Base-by-base conservation (phyloP, 1,140 invertebrate genomes). In the Caenorhabditis briggsae region DNA sequence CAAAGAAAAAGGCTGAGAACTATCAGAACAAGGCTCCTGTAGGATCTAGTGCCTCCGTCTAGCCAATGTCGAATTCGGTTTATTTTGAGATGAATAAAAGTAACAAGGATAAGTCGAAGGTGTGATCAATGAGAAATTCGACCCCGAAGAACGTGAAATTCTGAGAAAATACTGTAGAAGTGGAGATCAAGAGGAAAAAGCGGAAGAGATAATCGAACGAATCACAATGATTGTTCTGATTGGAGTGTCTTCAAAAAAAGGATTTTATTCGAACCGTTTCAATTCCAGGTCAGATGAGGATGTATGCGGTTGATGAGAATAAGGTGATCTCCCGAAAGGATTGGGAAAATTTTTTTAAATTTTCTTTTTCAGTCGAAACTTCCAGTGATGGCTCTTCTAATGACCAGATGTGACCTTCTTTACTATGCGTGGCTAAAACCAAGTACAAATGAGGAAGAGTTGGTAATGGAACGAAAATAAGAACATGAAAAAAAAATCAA, bases 221-320 rank as follows among this genome's bases (percentile, higher is more conserved):
- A 58, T 58, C 56, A 58, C 56, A n/a, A n/a, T 58, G 56, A 58
- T 58, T 20, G n/a, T 58, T n/a, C 56, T 58, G 16, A n/a, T 58
- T 58, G 56, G 56, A 8, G 56, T 58, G 8, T 58, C 56, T 8
- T 58, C 56, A 16, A 58, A 58, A 58, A 58, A 58, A 11, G 7
- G n/a, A n/a, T 58, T n/a, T 58, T 18, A 58, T 58, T n/a, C 56
- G 56, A 58, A 58, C 16, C n/a, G 56, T 58, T 20, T 58, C 56
- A 3, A 20, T 58, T n/a, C 56, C 56, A n/a, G 56, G 56, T n/a
- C 56, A 58, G 7, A 58, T 58, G 56, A 58, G 56, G n/a, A 58
- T 58, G 56, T 58, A 58, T 58, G 56, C 56, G n/a, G 56, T 58
- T 18, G 56, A 58, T 58, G 56, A 58, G 56, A 58, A 58, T n/a